phyloP scores from a whole-genome alignment of 2,888 invertebrate genomes.

The Acanthosoma haemorrhoidale region DNA sequence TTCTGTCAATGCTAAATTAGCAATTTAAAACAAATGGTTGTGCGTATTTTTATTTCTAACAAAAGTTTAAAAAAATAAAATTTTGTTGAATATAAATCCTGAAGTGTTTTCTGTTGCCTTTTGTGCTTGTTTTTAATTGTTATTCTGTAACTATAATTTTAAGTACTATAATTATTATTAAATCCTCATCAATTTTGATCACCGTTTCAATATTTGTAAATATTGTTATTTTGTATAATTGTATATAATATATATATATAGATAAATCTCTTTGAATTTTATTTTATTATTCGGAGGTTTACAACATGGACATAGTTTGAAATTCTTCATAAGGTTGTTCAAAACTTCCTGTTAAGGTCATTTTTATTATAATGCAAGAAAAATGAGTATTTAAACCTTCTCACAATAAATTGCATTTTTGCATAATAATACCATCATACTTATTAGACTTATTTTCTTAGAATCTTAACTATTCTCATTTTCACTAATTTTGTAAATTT shows the following conservation, averaged over 20 bases:
- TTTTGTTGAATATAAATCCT: neutral
- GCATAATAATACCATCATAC: constrained; percentile 14
- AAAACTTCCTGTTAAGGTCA: constrained; percentile 3
- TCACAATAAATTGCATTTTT: neutral
- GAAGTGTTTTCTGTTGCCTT: neutral
- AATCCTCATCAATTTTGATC: neutral
- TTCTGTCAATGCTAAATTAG: neutral
- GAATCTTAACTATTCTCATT: constrained; percentile 12
- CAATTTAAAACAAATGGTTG: neutral
- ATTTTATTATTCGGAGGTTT: constrained; percentile 35
- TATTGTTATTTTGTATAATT: constrained; percentile 37
- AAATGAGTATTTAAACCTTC: neutral
- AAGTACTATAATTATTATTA: neutral
- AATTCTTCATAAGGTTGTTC: constrained; percentile 24
- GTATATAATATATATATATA: constrained; percentile 34
- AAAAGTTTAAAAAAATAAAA: neutral
- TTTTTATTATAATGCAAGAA: constrained; percentile 12
- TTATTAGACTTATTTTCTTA: constrained; percentile 20
- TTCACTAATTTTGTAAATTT: constrained; percentile 27
- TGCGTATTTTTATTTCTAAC: neutral
- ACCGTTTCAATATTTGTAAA: constrained; percentile 29
- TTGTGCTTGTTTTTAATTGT: neutral
- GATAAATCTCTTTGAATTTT: constrained; percentile 28
- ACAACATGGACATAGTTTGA: constrained; percentile 33
- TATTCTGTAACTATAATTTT: constrained; percentile 5